phyloP scores from a whole-genome alignment of 2,888 invertebrate species.

The Eustalomyia histrio region DNA sequence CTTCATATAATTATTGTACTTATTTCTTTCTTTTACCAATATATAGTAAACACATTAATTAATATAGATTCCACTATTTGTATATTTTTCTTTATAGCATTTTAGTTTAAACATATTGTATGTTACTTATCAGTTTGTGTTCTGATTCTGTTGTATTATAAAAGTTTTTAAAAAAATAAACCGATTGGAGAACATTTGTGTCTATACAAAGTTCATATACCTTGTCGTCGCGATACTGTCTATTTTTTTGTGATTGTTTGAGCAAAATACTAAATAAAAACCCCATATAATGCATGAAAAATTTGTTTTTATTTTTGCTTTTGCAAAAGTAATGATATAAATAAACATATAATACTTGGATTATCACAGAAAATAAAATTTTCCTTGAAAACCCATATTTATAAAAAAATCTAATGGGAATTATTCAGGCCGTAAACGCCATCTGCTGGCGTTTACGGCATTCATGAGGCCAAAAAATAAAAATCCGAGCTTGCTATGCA shows the following conservation, averaged over 20 bases:
- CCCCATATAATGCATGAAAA: slow-evolving; percentile 20
- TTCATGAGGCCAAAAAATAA: no score
- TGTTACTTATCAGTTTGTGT: background rate
- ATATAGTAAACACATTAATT: background rate
- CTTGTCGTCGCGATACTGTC: background rate
- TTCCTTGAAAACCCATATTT: no score
- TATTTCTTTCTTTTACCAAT: slow-evolving; percentile 1
- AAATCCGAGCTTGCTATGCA: no score
- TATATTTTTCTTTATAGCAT: background rate
- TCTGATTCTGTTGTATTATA: background rate
- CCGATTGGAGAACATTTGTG: background rate
- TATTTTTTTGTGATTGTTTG: background rate
- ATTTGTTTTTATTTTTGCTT: slow-evolving; percentile 1
- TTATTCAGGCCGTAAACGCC: no score
- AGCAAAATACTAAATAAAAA: background rate
- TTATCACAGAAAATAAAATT: no score
- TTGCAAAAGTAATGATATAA: background rate
- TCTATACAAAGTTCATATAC: background rate
- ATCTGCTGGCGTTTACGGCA: no score
- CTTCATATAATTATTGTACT: slow-evolving; percentile 14
- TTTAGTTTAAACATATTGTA: background rate
- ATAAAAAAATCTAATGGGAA: no score
- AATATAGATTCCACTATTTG: background rate
- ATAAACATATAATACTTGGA: slow-evolving; percentile 1
- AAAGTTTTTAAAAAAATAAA: background rate